Base-by-base conservation (phyloP, 64 coral and sea anemone genomes). In the Dendronephthya gigantea region DNA sequence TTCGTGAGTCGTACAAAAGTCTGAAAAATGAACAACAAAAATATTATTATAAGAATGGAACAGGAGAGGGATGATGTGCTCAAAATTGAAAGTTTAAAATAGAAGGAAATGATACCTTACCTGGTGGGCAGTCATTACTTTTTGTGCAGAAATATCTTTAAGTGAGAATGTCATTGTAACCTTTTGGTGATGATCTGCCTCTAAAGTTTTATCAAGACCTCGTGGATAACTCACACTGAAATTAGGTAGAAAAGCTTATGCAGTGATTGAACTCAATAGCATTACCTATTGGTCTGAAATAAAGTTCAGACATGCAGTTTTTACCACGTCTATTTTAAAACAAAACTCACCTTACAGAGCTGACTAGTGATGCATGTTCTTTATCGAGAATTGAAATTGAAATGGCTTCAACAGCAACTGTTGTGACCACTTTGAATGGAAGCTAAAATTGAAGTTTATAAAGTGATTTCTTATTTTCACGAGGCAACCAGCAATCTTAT, bases 361-460 rank as follows among this genome's bases (percentile, higher is more conserved):
- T 98, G 40, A 90, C 90, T 27, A 88, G 91, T 33, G 90, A 89
- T 2, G 85, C 90, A 30, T 98, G 95, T 55, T 98, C 95, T 84
- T 98, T 98, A 85, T 98, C 95, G 16, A 98, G 52, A 81, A 98
- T 38, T 48, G 95, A 90, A 17, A 98, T 79, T 35, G 93, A 88
- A 19, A 98, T 87, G 62, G 85, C 85, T 69, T 90, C 95, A 84
- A 98, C 76, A 39, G 36, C 89, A 28, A 98, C 95, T 37, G 93
- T 98, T 13, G 95, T 98, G 4, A 98, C 95, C 33, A 98, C 95
- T 88, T 98, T 98, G 4, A 98, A 92, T 62, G 91, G 90, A 5
- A 98, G 87, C 95, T 98, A 47, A 43, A 38, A 66, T 23, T 9
- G 25, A 62, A 7, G 25, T 62, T 58, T 12, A 62, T 19, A 0